Evolutionary conservation across 2,888 invertebrate species (phyloP).

Genomic region (Empis livida): DNA sequence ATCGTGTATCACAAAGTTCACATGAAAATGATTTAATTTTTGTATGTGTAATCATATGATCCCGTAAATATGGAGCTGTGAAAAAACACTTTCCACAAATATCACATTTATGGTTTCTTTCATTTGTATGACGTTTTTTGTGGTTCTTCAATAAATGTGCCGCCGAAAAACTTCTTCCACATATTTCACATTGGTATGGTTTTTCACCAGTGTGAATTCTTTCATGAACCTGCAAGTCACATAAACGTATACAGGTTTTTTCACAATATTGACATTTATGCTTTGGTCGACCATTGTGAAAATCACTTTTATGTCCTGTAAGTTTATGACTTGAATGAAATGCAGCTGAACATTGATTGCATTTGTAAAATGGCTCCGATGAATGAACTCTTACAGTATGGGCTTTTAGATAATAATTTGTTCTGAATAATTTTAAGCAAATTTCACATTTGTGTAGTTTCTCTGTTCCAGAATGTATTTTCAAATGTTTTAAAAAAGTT

Average conservation of each 20-base stretch:
- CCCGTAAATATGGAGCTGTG: not conserved
- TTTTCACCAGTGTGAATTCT: conserved; percentile 44
- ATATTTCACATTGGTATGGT: not conserved
- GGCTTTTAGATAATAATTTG: no score
- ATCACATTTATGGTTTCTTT: not conserved
- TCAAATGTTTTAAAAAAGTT: no score
- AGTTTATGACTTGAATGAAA: not conserved
- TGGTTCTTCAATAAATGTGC: not conserved
- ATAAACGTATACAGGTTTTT: not conserved
- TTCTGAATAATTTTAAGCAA: no score
- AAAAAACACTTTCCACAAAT: not conserved
- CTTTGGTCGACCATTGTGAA: not conserved
- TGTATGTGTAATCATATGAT: not conserved
- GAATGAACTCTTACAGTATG: no score
- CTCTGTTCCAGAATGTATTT: no score
- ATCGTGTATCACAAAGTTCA: conserved; percentile 22
- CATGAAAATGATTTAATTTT: conserved; percentile 9
- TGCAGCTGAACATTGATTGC: not conserved
- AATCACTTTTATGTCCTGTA: not conserved
- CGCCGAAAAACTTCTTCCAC: not conserved
- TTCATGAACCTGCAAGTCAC: not conserved
- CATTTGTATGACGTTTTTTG: not conserved
- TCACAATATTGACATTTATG: not conserved
- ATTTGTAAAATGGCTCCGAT: not conserved
- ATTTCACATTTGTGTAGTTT: no score